These are phyloP conservation scores for Prunella strophiata DNA, from an alignment of 2,797 vertebrate genomes.

Conservation along the genomic window DNA sequence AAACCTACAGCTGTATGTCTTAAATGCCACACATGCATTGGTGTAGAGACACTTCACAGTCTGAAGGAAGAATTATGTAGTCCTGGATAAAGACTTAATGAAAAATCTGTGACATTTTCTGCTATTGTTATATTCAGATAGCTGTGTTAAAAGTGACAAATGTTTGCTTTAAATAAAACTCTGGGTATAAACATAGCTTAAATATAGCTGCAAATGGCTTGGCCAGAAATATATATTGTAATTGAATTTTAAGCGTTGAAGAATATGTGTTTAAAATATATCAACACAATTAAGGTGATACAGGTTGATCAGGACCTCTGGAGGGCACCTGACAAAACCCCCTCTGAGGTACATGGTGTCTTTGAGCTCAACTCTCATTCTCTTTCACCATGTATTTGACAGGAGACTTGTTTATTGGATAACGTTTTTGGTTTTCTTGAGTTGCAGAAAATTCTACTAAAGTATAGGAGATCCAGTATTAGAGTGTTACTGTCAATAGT, in stretches of 20 bases:
- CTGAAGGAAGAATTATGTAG: background rate
- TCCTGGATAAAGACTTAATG: background rate
- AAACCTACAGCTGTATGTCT: background rate
- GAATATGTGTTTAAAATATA: background rate
- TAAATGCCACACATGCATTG: background rate
- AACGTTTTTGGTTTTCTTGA: background rate
- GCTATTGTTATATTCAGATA: background rate
- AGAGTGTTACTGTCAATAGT: background rate
- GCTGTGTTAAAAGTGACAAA: background rate
- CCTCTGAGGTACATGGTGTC: background rate
- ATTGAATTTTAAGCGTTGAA: background rate
- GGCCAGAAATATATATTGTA: background rate
- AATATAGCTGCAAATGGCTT: background rate
- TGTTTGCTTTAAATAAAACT: background rate
- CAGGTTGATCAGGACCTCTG: background rate
- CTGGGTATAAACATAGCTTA: background rate
- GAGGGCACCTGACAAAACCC: background rate
- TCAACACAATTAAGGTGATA: background rate
- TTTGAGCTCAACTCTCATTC: background rate
- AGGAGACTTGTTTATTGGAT: background rate
- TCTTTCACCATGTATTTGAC: background rate
- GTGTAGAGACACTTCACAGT: background rate
- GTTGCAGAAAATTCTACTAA: background rate
- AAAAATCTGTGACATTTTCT: background rate
- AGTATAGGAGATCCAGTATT: background rate